Conservation (phyloP, 2,888 invertebrate species). For the Pseudococcus jackbeardsleyi region DNA sequence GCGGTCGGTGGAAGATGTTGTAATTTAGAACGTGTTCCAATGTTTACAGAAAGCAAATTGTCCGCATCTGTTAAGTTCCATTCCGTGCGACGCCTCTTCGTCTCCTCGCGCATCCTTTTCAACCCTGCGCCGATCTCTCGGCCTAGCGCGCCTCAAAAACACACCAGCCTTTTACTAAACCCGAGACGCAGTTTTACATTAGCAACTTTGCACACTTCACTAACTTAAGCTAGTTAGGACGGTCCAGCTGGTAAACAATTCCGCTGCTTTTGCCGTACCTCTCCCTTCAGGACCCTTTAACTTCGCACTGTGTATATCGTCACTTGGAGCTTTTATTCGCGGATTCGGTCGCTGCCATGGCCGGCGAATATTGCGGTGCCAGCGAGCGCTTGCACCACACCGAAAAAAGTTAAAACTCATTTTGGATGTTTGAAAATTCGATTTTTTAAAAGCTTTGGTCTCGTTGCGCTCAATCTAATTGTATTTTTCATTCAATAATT, state of each 20-base stretch:
- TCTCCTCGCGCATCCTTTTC: conserved; percentile 9
- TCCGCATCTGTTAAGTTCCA: conserved; percentile 66
- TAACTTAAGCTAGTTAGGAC: conserved; percentile 65
- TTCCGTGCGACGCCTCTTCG: conserved; percentile 47
- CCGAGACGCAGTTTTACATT: conserved; percentile 64
- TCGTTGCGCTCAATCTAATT: too few relatives aligned
- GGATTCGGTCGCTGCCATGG: background rate
- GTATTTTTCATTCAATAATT: too few relatives aligned
- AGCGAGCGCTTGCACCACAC: too few relatives aligned
- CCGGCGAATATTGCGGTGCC: too few relatives aligned
- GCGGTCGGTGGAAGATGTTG: conserved; percentile 52
- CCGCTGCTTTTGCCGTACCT: conserved; percentile 33
- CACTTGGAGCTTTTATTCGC: conserved; percentile 10
- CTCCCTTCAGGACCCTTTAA: background rate
- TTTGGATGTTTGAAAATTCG: too few relatives aligned
- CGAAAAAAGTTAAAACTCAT: too few relatives aligned
- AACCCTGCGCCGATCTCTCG: background rate
- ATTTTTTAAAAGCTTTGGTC: too few relatives aligned
- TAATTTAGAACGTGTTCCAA: conserved; percentile 67
- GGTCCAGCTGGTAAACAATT: conserved; percentile 64
- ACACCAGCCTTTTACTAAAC: background rate
- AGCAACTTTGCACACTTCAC: conserved; percentile 65
- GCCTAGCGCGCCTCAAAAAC: background rate
- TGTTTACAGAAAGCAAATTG: conserved; percentile 67
- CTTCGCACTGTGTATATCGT: background rate